Base-by-base conservation (phyloP, 2,888 invertebrate genomes). In the Mechanitis messenoides region DNA sequence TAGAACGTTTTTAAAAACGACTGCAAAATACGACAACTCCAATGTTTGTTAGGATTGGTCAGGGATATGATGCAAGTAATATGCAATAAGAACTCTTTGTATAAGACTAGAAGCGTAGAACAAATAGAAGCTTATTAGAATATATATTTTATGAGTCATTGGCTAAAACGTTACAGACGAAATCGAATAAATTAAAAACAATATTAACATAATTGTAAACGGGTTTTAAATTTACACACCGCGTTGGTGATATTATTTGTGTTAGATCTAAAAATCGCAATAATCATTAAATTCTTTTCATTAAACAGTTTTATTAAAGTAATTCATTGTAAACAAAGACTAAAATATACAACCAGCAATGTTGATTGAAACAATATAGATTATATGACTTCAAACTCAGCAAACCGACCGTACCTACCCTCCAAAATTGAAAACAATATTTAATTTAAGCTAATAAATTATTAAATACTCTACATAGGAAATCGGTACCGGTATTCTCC, bases 31-130 rank as follows among this genome's bases (percentile, higher is more conserved):
- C 56, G 38, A 74, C 59, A 55, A 56, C 45, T 46, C 45, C 12
- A 46, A 56, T 28, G 38, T 20, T 45, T 59, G 56, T 64, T 82
- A 80, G 74, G 78, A 70, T 61, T 77, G 84, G 83, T 83, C 83
- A 84, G 82, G 78, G 54, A 69, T 74, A 70, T 64, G 66, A 63
- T 64, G 69, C 63, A 66, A 61, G 60, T 56, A 54, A 58, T 55
- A 31, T 62, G 58, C 55, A 59, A 62, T 60, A 53, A 56, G 61
- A 42, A 42, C 42, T 9, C 42, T 50, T 20, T n/a, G 20, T 47
- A 50, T 9, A 50, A 7, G 3, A 50, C 31, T 31, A 50, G 3
- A 20, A 6, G 50, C 11, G 31, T 50, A 31, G 42, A 50, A 50
- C 31, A 50, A 3, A 50, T 31, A 31, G 31, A 50, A 31, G n/a